These are phyloP conservation scores for Drosophila affinis DNA, from an alignment of 2,888 invertebrate species.

Conservation along the genomic window DNA sequence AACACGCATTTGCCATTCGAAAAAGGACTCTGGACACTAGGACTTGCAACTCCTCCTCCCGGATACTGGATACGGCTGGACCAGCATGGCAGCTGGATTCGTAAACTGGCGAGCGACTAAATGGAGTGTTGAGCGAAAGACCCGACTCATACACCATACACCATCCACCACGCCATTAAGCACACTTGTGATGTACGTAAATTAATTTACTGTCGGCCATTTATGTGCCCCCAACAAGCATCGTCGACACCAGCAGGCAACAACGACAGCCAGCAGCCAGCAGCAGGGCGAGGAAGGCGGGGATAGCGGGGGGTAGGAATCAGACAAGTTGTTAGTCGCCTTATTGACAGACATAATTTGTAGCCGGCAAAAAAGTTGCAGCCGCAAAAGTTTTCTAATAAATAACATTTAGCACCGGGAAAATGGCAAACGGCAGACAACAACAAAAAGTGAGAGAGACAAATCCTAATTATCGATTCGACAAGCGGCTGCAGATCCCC, in stretches of 20 bases:
- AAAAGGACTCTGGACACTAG: slow-evolving; percentile 41
- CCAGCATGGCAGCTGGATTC: slow-evolving; percentile 41
- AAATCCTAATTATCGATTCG: slow-evolving; percentile 47
- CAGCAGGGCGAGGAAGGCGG: slow-evolving; percentile 10
- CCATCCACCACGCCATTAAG: slow-evolving; percentile 62
- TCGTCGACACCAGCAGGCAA: slow-evolving; percentile 9
- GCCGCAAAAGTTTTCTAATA: slow-evolving; percentile 72
- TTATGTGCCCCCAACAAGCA: slow-evolving; percentile 47
- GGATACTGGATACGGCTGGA: neutral
- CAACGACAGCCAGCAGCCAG: slow-evolving; percentile 23
- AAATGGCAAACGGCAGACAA: slow-evolving; percentile 6
- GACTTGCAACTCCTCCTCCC: slow-evolving; percentile 3
- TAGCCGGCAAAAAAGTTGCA: slow-evolving; percentile 52
- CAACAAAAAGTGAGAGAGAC: slow-evolving; percentile 14
- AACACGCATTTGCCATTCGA: slow-evolving; percentile 62
- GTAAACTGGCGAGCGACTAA: slow-evolving; percentile 21
- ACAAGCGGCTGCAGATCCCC: slow-evolving; percentile 30
- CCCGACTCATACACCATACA: slow-evolving; percentile 23
- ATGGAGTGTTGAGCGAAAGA: slow-evolving; percentile 27
- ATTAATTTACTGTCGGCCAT: slow-evolving; percentile 73
- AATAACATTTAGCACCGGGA: slow-evolving; percentile 67
- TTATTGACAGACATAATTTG: slow-evolving; percentile 68
- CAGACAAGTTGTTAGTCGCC: slow-evolving; percentile 44
- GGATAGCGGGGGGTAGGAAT: neutral
- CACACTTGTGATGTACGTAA: slow-evolving; percentile 72